Percentiles rank a stretch among this genome's conserved stretches.
Conservation (phyloP, 2,888 invertebrate species). For the Alloplasta piceator region DNA sequence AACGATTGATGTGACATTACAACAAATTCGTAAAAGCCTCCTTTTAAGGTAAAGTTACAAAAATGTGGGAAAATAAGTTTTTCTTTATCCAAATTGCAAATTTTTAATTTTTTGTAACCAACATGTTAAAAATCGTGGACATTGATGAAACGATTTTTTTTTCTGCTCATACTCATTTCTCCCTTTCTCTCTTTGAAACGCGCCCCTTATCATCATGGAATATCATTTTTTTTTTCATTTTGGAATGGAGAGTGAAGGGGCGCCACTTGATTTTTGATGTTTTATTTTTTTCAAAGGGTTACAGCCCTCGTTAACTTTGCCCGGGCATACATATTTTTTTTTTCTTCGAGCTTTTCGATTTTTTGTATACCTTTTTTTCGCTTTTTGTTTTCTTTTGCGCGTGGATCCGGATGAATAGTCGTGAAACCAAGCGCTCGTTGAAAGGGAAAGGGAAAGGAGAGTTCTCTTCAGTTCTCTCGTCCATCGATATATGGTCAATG, state of each 20-base stretch:
- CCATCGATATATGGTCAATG: not conserved
- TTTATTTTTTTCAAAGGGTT: too few relatives aligned
- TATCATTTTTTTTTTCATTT: constrained; percentile 21
- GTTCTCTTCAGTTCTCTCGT: not conserved
- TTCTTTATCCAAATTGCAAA: too few relatives aligned
- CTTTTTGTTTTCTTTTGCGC: not conserved
- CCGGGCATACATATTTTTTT: not conserved
- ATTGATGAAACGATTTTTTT: too few relatives aligned
- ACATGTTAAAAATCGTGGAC: too few relatives aligned
- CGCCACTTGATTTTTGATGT: constrained; percentile 1
- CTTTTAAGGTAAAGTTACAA: too few relatives aligned
- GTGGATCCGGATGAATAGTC: not conserved
- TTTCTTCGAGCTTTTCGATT: constrained; percentile 21
- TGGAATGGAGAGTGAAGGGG: not conserved
- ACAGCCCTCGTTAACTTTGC: constrained; percentile 27
- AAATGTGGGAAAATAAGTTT: too few relatives aligned
- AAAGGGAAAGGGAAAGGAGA: constrained; percentile 29
- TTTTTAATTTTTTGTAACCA: too few relatives aligned
- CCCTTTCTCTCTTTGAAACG: too few relatives aligned
- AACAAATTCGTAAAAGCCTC: too few relatives aligned
- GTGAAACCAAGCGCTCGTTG: not conserved
- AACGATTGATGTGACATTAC: too few relatives aligned
- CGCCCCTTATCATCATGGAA: constrained; percentile 8
- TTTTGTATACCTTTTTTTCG: not conserved
- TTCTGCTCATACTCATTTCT: too few relatives aligned